phyloP scores from a whole-genome alignment of 2,113 vertebrate species.

The Corythoichthys haematopterus region DNA sequence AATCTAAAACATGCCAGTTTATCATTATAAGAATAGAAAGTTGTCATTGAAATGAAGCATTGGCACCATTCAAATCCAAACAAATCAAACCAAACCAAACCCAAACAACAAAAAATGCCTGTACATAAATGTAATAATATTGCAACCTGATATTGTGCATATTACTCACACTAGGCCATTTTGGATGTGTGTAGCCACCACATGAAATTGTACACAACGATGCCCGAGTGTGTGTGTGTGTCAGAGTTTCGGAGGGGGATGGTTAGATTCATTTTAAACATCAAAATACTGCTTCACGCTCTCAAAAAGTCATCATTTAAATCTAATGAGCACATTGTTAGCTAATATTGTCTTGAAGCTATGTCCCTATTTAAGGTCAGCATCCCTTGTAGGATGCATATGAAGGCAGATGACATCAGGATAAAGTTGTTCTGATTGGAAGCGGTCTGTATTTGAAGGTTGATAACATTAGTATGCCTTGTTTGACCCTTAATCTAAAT shows the following conservation, averaged over 20 bases:
- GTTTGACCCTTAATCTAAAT: no score
- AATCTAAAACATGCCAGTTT: constrained; percentile 71
- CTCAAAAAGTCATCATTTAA: constrained; percentile 50
- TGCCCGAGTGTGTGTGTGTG: constrained; percentile 14
- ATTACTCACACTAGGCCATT: constrained; percentile 54
- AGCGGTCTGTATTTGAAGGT: no score
- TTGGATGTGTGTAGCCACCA: neutral
- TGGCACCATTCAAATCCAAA: constrained; percentile 68
- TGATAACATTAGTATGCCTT: no score
- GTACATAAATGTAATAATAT: constrained; percentile 72
- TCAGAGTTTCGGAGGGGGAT: constrained; percentile 16
- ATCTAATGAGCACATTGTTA: constrained; percentile 30
- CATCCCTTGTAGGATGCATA: neutral
- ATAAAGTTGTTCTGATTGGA: no score
- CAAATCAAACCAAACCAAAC: constrained; percentile 59
- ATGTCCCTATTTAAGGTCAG: neutral
- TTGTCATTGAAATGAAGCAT: constrained; percentile 63
- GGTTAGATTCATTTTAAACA: constrained; percentile 49
- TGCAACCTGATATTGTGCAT: constrained; percentile 80
- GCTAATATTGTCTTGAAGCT: constrained; percentile 19
- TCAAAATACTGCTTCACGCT: constrained; percentile 40
- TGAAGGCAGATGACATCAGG: neutral
- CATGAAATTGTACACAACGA: neutral
- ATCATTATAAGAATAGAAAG: constrained; percentile 65
- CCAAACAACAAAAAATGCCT: constrained; percentile 42